Base-by-base conservation (phyloP, 1,140 invertebrate species). In the Lamellibrachia luymesi region DNA sequence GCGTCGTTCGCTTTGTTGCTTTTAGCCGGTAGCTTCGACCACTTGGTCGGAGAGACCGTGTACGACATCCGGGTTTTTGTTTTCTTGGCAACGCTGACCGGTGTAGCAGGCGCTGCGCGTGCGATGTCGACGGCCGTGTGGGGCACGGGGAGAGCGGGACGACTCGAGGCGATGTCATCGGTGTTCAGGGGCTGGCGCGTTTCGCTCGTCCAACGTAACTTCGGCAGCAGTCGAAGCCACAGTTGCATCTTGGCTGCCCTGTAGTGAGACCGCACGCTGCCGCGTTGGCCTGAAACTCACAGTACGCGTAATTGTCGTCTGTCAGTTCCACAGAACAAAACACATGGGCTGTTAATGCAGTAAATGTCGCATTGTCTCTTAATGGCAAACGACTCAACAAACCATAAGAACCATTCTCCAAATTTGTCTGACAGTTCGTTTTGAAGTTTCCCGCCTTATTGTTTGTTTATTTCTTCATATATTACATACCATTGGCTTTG, bases 171-270 rank as follows among this genome's bases (percentile, higher is more conserved):
- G 92, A 96, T 95, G 92, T 95, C 94, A 89, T 95, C 96, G 93
- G 98, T 97, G 56, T 98, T 97, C 0, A 99, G 97, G 93, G 98
- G 97, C 96, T 99, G 98, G 96, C 98, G 98, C 0, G 98, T 80
- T 95, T 98, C 98, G 92, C 93, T 94, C 50, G 98, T 98, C 90
- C 98, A 97, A 95, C 99, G 98, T n/a, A 99, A 97, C 95, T 99
- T 98, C 4, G 99, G 99, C 90, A 99, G 98, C 38, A 99, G 97
- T 95, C 99, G 98, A 52, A 99, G 96, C 99, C 99, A 99, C 96
- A 99, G 99, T 1, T 98, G 99, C n/a, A 99, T 97, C 92, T 98
- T 97, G 96, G 98, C 98, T 7, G 98, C 98, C 94, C 99, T 97
- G 96, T 99, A 99, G 96, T 99, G 99, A 95, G 98, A 98, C 95